Evolutionary conservation across 2,888 invertebrate genomes (phyloP).

Genomic region (Yponomeuta plumbellus): DNA sequence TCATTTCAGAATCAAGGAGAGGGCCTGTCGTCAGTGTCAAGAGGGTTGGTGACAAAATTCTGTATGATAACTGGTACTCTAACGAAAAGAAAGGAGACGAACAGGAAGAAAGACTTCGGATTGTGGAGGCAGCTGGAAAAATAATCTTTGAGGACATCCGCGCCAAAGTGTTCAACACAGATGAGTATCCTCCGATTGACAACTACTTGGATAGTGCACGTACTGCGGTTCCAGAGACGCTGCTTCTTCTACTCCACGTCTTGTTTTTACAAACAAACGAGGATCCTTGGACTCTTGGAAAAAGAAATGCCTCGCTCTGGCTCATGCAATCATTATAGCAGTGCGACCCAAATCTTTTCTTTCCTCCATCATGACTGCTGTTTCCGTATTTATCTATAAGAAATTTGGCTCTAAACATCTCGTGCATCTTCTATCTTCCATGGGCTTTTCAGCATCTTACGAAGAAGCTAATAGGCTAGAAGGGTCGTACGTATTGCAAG

Average conservation of each 20-base stretch:
- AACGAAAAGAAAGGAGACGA: neutral
- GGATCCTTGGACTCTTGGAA: conserved; percentile 1
- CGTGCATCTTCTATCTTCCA: conserved; percentile 5
- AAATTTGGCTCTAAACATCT: conserved; percentile 13
- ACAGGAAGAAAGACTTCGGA: conserved; percentile 16
- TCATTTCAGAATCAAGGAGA: neutral
- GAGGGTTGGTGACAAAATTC: conserved; percentile 10
- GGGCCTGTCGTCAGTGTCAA: conserved; percentile 5
- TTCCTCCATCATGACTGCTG: conserved; percentile 8
- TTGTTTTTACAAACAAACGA: conserved; percentile 13
- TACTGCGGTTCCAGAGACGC: conserved; percentile 8
- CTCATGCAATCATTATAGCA: conserved; percentile 13
- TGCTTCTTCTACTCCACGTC: neutral
- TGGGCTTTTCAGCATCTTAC: conserved; percentile 13
- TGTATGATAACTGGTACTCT: conserved; percentile 6
- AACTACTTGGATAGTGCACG: conserved; percentile 8
- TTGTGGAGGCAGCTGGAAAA: conserved; percentile 17
- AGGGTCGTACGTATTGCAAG: conserved; percentile 1
- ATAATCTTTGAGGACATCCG: conserved; percentile 15
- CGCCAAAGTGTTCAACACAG: conserved; percentile 8
- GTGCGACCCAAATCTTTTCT: conserved; percentile 13
- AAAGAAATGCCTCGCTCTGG: conserved; percentile 13
- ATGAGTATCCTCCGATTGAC: conserved; percentile 11
- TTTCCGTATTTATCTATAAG: conserved; percentile 7
- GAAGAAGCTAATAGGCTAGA: neutral